These are phyloP conservation scores for Philereme vetulata DNA, from an alignment of 2,888 invertebrate species.

Conservation along the genomic window DNA sequence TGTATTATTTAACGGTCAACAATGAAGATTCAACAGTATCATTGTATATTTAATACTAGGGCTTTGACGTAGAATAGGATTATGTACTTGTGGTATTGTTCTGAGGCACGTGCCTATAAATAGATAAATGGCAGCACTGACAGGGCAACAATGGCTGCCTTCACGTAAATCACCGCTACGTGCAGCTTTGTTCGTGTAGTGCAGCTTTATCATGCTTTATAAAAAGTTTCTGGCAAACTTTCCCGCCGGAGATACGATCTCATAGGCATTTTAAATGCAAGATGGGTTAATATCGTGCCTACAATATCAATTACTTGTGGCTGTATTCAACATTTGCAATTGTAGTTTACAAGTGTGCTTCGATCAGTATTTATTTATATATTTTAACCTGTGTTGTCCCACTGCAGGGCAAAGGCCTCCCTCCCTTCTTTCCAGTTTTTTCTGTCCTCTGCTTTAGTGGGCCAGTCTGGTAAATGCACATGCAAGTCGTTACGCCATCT, in stretches of 20 bases:
- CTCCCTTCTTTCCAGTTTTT: no score
- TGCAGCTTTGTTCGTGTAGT: slow-evolving; percentile 34
- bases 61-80: slow-evolving; percentile 7
- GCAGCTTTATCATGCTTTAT: slow-evolving; percentile 30
- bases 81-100: slow-evolving; percentile 15
- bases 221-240: slow-evolving; percentile 32
- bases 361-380: no score
- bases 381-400: no score
- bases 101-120: slow-evolving; percentile 38
- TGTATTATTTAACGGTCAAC: slow-evolving; percentile 25
- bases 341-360: neutral
- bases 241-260: slow-evolving; percentile 20
- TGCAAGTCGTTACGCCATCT: no score
- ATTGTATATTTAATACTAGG: slow-evolving; percentile 18
- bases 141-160: slow-evolving; percentile 37
- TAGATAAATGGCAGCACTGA: slow-evolving; percentile 35
- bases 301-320: neutral
- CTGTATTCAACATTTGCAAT: neutral
- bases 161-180: slow-evolving; percentile 40
- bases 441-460: no score
- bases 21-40: slow-evolving; percentile 17
- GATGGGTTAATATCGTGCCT: neutral
- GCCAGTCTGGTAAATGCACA: no score
- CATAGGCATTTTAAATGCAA: neutral
- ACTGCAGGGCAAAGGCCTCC: no score